Percentiles rank a stretch among this genome's conserved stretches.
Evolutionary conservation across 1,140 invertebrate genomes (phyloP).

Genomic region (Penaeus japonicus): DNA sequence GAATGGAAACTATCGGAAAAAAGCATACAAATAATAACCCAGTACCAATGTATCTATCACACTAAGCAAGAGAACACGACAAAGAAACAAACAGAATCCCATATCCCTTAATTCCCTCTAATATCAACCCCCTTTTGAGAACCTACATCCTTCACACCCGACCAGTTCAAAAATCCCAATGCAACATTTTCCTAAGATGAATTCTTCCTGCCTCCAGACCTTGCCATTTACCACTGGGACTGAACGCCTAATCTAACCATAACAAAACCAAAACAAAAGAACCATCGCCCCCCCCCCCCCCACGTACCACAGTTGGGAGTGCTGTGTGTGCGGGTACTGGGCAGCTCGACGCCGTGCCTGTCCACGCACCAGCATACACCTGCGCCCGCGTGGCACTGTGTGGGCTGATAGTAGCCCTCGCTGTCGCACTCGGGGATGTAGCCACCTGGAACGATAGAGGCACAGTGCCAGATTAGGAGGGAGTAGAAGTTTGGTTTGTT

Average conservation of each 20-base stretch:
- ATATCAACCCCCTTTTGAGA: too few relatives aligned
- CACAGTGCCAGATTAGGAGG: too few relatives aligned
- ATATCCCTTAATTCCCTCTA: background rate
- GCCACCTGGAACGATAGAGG: conserved; percentile 67
- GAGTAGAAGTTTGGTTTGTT: too few relatives aligned
- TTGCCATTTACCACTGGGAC: background rate
- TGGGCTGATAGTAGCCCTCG: conserved; percentile 84
- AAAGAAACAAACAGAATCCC: background rate
- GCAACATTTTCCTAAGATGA: background rate
- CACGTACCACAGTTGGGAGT: conserved; percentile 85
- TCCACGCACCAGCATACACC: conserved; percentile 93
- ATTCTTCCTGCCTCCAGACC: background rate
- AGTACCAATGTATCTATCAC: too few relatives aligned
- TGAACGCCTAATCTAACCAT: too few relatives aligned
- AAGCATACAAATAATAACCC: too few relatives aligned
- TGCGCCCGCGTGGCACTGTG: conserved; percentile 84
- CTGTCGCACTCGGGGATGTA: conserved; percentile 86
- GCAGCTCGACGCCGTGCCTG: conserved; percentile 87
- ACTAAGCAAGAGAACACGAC: too few relatives aligned
- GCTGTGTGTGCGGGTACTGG: conserved; percentile 81
- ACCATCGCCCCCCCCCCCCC: background rate
- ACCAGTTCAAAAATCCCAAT: background rate
- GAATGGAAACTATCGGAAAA: too few relatives aligned
- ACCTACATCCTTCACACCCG: too few relatives aligned
- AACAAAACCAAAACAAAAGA: background rate